These are phyloP conservation scores for Istiophorus platypterus DNA, from an alignment of 2,113 vertebrate species.

Conservation along the genomic window DNA sequence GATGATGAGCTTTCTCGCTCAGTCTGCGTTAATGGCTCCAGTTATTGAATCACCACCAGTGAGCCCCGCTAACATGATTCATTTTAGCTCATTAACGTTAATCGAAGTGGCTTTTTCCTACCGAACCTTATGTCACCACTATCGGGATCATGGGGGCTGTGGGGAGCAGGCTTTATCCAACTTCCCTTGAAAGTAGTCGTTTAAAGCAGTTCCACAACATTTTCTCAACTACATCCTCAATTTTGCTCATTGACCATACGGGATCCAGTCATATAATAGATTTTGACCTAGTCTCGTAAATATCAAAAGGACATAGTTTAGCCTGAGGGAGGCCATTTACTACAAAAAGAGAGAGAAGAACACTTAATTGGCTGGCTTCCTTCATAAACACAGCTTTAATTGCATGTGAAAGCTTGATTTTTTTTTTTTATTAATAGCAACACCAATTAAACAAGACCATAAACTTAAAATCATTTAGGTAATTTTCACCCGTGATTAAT, in stretches of 20 bases:
- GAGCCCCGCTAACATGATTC: slow-evolving; percentile 62
- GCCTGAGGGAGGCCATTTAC: slow-evolving; percentile 3
- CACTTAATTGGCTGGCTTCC: slow-evolving; percentile 20
- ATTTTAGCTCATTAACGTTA: slow-evolving; percentile 65
- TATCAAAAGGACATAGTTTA: not conserved
- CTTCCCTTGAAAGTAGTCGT: no score
- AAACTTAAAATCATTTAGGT: not conserved
- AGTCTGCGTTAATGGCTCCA: slow-evolving; percentile 52
- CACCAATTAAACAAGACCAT: not conserved
- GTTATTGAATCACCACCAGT: slow-evolving; percentile 60
- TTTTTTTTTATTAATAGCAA: slow-evolving; percentile 20
- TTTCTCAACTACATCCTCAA: no score
- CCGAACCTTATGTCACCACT: slow-evolving; percentile 20
- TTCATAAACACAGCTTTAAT: slow-evolving; percentile 12
- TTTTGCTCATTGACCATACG: no score
- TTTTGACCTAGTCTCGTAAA: no score
- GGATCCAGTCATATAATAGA: no score
- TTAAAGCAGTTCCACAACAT: no score
- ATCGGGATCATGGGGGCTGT: slow-evolving; percentile 5
- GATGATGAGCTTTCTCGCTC: slow-evolving; percentile 51
- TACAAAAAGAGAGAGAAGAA: not conserved
- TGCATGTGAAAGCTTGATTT: not conserved
- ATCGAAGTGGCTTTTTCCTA: slow-evolving; percentile 55
- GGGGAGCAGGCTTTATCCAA: no score
- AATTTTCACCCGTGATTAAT: slow-evolving; percentile 7